These are phyloP conservation scores for Pristionchus pacificus DNA, from an alignment of 1,140 invertebrate species.

Conservation along the genomic window DNA sequence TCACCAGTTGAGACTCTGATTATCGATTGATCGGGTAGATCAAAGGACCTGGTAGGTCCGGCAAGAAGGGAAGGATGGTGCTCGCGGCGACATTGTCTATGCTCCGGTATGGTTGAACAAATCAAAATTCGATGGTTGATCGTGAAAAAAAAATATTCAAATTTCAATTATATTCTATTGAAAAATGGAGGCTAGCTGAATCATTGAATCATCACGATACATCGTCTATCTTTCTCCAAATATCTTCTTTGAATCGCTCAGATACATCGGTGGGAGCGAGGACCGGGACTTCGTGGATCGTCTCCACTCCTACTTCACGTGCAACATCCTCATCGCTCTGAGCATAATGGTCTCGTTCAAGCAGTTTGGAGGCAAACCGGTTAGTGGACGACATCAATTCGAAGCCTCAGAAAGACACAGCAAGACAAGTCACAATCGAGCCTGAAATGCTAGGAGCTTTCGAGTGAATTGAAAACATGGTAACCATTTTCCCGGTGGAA, in stretches of 20 bases:
- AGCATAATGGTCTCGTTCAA: constrained; percentile 37
- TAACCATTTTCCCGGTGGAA: no score
- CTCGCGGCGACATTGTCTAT: constrained; percentile 38
- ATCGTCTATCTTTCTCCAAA: background rate
- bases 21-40: constrained; percentile 7
- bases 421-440: no score
- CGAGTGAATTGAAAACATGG: no score
- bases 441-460: no score
- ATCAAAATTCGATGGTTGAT: no score
- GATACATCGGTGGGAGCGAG: constrained; percentile 26
- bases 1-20: background rate
- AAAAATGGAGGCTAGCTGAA: no score
- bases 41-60: constrained; percentile 7
- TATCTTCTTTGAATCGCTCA: background rate
- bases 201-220: no score
- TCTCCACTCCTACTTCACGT: constrained; percentile 39
- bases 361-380: constrained; percentile 41
- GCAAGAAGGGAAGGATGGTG: constrained; percentile 31
- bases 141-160: no score
- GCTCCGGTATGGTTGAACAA: constrained; percentile 43
- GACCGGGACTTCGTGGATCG: constrained; percentile 43
- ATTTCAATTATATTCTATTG: no score
- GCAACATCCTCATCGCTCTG: constrained; percentile 37
- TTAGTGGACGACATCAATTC: no score
- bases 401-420: no score